Base-by-base conservation (phyloP, 1,140 invertebrate genomes). In the Drosophila miranda region DNA sequence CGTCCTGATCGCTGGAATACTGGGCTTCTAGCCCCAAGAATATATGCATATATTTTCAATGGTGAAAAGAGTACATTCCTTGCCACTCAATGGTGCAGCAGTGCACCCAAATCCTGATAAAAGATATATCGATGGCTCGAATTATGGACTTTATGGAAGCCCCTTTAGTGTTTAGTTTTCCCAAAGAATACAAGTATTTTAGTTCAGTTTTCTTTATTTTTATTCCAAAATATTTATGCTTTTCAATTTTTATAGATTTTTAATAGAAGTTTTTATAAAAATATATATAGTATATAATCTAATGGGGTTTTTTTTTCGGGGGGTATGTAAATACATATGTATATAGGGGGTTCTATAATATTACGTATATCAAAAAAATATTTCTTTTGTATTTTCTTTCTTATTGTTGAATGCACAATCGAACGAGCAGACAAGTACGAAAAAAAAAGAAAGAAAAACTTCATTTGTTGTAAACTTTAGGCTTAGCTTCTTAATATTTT, bases 401-500 rank as follows among this genome's bases (percentile, higher is more conserved):
- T 41, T 56, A 26, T 43, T 11, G 53, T 38, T 38, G 34, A 38
- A 38, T 38, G 34, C 34, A 38, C 34, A 38, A 38, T 13, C 34
- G 34, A 38, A 11, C 34, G 11, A 38, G 34, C 34, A 38, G 34
- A 38, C 34, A 38, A 38, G 13, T 38, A 38, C 4, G 34, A 49
- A 34, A 8, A 60, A 64, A 66, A 66, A 60, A 45, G 54, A 58
- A 8, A 60, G 59, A 66, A 66, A 60, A 45, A 58, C 57, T 21
- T 26, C 13, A 8, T 42, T 30, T 43, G 43, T 86, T 86, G 81
- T 84, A 86, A 81, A 84, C 82, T 87, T 81, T 77, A 84, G 77
- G 82, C 81, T 82, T 86, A 86, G 67, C 54, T 69, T 43, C 69
- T 52, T 38, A 38, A 11, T 5, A 53, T 53, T 75, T 44, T 86